Evolutionary conservation across 2,797 vertebrate species (phyloP), one percentile per base, ranked within the genome.

Genomic region (Neosilurus hyrtlii): DNA sequence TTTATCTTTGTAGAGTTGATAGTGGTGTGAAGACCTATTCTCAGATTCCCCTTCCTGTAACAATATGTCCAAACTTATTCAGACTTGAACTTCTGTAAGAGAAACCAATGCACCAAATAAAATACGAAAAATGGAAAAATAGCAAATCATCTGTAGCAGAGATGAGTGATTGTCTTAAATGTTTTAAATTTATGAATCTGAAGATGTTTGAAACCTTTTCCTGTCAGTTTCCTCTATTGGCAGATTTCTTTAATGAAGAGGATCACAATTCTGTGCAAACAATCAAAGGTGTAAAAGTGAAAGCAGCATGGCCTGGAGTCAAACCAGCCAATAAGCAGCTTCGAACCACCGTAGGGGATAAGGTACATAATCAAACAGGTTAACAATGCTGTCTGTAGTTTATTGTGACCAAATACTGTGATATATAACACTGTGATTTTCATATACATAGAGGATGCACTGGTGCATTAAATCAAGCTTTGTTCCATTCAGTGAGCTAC

Each of bases 241-340:
- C 96, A 85, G 90, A 89, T 83, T 97, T 98, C 91, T 99, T 98
- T 89, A 95, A 93, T 94, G 97, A 96, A 88, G 92, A 91, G 86
- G 90, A 88, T 84, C 86, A 89, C 52, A 1, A 83, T 83, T 82
- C 92, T 81, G 90, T 76, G 15, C 61, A 18, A 6, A 20, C 43
- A 52, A 92, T 88, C 54, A 94, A 94, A 82, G 71, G 88, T 4
- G 92, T 98, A 81, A 96, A 91, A 83, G 94, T 99, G 80, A 96
- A 94, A 88, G 92, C 98, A 43, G 97, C 98, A 70, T 94, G 95
- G 78, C 96, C 96, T 2, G 90, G 90, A 75, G 86, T 96, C 85
- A 99, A 96, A 89, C 87, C 96, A 1, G 90, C 93, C 89, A 99
- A 96, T 91, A 99, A 96, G 88, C 96, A 99, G 81, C 94, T 97